These are phyloP conservation scores for Vidua macroura DNA, from an alignment of 2,113 vertebrate species.

Conservation along the genomic window DNA sequence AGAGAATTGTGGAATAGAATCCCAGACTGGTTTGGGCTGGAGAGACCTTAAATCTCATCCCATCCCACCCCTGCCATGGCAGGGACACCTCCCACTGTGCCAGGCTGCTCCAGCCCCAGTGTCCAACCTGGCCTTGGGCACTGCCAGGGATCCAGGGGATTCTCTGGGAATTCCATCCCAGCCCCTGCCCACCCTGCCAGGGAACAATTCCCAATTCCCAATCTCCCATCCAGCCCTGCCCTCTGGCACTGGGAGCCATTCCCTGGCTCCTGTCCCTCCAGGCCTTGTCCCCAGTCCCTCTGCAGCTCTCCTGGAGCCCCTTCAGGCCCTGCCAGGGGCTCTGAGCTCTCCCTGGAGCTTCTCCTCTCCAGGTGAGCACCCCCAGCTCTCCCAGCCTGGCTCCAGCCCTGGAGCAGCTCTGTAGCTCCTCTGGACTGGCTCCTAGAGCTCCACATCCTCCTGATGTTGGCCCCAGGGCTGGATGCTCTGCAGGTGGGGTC, in stretches of 20 bases:
- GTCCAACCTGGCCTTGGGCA: neutral
- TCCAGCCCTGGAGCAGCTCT: neutral
- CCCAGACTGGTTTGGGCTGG: neutral
- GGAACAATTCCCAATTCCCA: neutral
- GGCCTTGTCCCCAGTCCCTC: neutral
- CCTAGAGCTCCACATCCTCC: neutral
- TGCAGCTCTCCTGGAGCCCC: neutral
- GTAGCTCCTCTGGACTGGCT: rapidly evolving
- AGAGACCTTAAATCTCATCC: neutral
- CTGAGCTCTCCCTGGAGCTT: neutral
- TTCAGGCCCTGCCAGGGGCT: neutral
- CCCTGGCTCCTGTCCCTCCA: neutral
- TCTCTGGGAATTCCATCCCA: too few relatives aligned
- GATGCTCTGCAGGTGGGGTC: neutral
- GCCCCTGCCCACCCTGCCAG: neutral
- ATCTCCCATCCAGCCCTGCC: neutral
- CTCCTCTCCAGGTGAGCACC: rapidly evolving
- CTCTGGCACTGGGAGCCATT: neutral
- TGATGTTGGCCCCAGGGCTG: neutral
- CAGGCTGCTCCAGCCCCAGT: neutral
- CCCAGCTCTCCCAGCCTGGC: neutral
- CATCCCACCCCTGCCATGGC: neutral
- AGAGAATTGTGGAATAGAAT: neutral
- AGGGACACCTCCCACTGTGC: neutral
- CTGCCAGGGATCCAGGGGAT: neutral